These are phyloP conservation scores for Anguilla rostrata DNA, from an alignment of 2,113 vertebrate species.

Conservation along the genomic window DNA sequence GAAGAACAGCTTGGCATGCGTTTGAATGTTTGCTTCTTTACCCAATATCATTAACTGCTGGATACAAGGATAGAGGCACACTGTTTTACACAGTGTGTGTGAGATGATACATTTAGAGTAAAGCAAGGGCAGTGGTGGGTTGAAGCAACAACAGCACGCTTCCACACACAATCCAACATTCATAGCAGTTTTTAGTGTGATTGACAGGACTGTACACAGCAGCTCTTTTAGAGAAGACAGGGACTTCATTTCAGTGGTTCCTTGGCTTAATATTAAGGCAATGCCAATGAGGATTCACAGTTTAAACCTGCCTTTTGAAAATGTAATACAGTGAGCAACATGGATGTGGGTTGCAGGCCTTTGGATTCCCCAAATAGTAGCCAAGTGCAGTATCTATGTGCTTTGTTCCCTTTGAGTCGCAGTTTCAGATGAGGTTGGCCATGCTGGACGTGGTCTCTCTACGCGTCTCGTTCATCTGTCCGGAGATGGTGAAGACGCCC, in stretches of 20 bases:
- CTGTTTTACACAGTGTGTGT: not conserved
- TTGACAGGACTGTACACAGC: not conserved
- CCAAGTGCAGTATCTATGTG: not conserved
- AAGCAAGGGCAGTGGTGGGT: not conserved
- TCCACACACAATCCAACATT: not conserved
- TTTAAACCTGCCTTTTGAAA: not conserved
- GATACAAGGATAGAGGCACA: not conserved
- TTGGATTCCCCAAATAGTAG: not conserved
- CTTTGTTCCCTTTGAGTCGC: not conserved
- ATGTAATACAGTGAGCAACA: not conserved
- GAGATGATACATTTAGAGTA: not conserved
- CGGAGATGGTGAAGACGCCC: conserved; percentile 85
- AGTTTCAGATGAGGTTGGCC: conserved; percentile 82
- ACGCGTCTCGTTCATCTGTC: conserved; percentile 71
- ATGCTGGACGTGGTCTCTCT: conserved; percentile 88
- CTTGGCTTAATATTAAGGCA: not conserved
- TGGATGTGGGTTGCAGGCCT: not conserved
- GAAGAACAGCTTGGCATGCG: conserved; percentile 24
- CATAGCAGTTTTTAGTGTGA: not conserved
- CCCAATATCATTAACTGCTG: not conserved
- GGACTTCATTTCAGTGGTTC: not conserved
- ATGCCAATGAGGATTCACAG: not conserved
- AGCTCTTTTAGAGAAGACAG: not conserved
- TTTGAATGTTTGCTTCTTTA: not conserved
- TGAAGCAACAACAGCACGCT: not conserved